Conservation (phyloP, 2,797 vertebrate species). For the Ibycter americanus region DNA sequence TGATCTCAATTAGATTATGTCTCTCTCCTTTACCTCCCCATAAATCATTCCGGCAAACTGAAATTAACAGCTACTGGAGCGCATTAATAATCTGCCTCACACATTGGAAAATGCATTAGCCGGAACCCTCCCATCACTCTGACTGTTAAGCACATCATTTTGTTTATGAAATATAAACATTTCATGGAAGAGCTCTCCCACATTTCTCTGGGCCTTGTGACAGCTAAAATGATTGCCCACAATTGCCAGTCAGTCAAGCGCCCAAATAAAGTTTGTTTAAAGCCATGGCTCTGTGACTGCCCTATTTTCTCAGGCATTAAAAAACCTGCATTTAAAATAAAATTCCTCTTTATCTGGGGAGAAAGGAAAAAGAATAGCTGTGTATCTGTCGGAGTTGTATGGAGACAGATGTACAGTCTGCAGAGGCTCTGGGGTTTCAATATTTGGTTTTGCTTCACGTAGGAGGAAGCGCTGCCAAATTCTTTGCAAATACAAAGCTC, state of each 20-base stretch:
- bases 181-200: slow-evolving; percentile 86
- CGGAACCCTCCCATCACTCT: slow-evolving; percentile 92
- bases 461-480: not conserved
- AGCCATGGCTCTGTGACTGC: slow-evolving; percentile 79
- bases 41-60: slow-evolving; percentile 98
- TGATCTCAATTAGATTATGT: slow-evolving; percentile 99
- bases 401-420: not conserved
- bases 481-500: not conserved
- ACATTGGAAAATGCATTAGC: slow-evolving; percentile 91
- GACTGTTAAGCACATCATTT: slow-evolving; percentile 94
- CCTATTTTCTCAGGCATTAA: slow-evolving; percentile 81
- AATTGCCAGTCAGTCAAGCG: slow-evolving; percentile 85
- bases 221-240: slow-evolving; percentile 89
- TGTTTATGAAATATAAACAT: slow-evolving; percentile 98
- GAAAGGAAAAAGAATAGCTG: not conserved
- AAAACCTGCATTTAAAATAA: slow-evolving; percentile 57
- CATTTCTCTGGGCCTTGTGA: slow-evolving; percentile 81
- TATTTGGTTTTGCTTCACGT: not conserved
- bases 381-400: not conserved
- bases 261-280: slow-evolving; percentile 86
- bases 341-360: slow-evolving; percentile 51
- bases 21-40: slow-evolving; percentile 92
- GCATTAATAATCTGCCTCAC: slow-evolving; percentile 97
- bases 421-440: not conserved
- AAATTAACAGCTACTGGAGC: slow-evolving; percentile 99